Evolutionary conservation across 2,888 invertebrate species (phyloP), one percentile per base, ranked within the genome.

Genomic region (Boloria euphrosyne): DNA sequence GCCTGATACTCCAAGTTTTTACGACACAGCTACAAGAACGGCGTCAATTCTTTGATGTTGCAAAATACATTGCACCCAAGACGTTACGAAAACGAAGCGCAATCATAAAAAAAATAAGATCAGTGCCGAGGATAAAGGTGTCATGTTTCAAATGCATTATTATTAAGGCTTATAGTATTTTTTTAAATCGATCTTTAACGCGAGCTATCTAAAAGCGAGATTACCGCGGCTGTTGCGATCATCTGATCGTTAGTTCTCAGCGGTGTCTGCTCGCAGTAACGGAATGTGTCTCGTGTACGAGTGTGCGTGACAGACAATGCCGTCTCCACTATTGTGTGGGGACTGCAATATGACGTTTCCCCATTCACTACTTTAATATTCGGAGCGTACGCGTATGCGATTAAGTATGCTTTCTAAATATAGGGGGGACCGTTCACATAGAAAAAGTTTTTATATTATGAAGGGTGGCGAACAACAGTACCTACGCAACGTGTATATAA

Each of bases 321-420:
- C 55, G 66, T 63, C 59, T 62, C 78, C 68, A 76, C 78, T 83
- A 87, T 86, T 88, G 87, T 83, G 80, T 80, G 83, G 82, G 83
- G 84, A 83, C 79, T 84, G 86, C 85, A 88, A 87, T 83, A 85
- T 89, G 89, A 90, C 87, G 89, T 82, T 83, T 83, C 88, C 87
- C 89, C 85, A 84, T 87, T 87, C 87, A 87, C 79, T 74, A 80
- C 78, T 88, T 89, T 87, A 90, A 90, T 90, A 90, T 90, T 90
- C 86, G 76, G 76, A 83, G 83, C 84, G 86, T 81, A 83, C 87
- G 84, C 84, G 88, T 83, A 84, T 80, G 86, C 89, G 87, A 89
- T 90, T 89, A 89, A 90, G 87, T 86, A 83, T 85, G 85, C 89
- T 86, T 85, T 86, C 85, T 86, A 89, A 90, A 90, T 87, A 89